A percentile compares a stretch with the other conserved stretches of the same genome.
Evolutionary conservation across 2,797 vertebrate genomes (phyloP).

Genomic region (Halcyon leucocephala): DNA sequence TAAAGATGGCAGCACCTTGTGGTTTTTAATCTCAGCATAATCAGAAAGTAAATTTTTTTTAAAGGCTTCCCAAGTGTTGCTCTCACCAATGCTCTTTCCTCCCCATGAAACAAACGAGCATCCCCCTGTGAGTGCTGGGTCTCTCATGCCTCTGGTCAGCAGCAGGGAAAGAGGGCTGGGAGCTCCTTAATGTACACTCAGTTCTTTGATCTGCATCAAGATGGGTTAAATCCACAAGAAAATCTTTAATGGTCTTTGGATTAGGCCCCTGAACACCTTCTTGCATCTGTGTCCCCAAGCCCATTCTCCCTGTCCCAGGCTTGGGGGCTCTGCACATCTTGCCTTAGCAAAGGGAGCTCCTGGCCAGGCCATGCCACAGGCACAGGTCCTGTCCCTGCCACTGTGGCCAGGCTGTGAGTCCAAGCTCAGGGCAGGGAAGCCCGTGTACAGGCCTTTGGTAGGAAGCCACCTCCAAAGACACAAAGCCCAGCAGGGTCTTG

Average conservation of each 20-base stretch:
- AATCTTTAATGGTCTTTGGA: not conserved
- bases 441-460: not conserved
- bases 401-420: accelerated
- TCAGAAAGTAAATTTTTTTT: not conserved
- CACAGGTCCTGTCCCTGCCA: not conserved
- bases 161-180: not conserved
- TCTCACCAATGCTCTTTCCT: not conserved
- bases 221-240: not conserved
- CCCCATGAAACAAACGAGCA: not conserved
- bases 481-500: not conserved
- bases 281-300: not conserved
- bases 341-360: not conserved
- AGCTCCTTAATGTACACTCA: not conserved
- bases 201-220: not conserved
- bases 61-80: not conserved
- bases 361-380: not conserved
- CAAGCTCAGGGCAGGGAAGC: not conserved
- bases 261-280: not conserved
- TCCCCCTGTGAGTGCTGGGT: not conserved
- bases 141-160: not conserved
- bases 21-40: not conserved
- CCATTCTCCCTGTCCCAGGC: not conserved
- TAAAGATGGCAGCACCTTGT: not conserved
- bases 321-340: not conserved
- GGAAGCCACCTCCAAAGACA: not conserved